Evolutionary conservation across 2,113 vertebrate species (phyloP), one percentile per base, ranked within the genome.

Genomic region (Heterotilapia buettikoferi): DNA sequence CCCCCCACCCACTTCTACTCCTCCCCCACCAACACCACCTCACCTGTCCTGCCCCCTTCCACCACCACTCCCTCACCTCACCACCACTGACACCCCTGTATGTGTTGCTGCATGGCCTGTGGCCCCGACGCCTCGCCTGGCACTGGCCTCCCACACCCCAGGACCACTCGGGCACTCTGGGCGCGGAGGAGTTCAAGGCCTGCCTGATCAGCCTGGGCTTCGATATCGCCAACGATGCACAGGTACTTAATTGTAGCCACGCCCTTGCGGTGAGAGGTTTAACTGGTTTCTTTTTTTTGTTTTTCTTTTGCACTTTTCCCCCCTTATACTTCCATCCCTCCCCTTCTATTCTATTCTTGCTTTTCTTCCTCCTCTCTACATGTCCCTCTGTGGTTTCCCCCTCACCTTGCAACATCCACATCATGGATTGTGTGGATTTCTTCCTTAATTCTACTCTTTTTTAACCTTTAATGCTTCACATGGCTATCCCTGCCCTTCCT

Each of bases 121-220:
- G 95, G 86, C 93, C 89, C 95, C 54, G 38, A 45, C 66, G 76
- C 85, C 61, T 90, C 89, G 54, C 92, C 94, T 93, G 93, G 89
- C 93, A 86, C 92, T 92, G 89, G 92, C 89, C 90, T 11, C 88
- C 79, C 90, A 83, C 94, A 84, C 93, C 95, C 95, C 97, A 99
- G 99, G 99, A 99, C 95, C 99, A 98, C 97, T 98, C 98, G 95
- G 98, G 99, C 97, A 99, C 97, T 95, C 97, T 99, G 97, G 98
- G 98, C 96, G 97, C 98, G 36, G 99, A 99, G 96, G 99, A 99
- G 93, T 99, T 99, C 97, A 99, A 99, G 97, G 98, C 98, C 97
- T 99, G 98, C 97, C 99, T 99, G 97, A 99, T 99, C 98, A 99
- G 98, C 97, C 98, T 99, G 98, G 99, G 98, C 96, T 99, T 98